phyloP scores from a whole-genome alignment of 2,113 vertebrate species.

The Hiodon alosoides region DNA sequence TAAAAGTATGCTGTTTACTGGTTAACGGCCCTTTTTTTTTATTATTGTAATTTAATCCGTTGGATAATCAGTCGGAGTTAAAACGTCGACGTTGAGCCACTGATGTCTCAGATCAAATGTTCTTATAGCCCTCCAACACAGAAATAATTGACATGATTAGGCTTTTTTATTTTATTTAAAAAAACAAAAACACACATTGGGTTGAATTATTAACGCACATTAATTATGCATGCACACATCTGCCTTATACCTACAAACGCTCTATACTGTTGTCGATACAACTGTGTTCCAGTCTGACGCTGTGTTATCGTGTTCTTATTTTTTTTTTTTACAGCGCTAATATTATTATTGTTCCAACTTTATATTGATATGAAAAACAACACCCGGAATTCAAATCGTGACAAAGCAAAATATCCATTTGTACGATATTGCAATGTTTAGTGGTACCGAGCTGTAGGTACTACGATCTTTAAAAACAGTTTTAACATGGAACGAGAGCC shows the following conservation, averaged over 20 bases:
- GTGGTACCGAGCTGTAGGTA: no score
- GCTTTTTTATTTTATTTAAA: slow-evolving; percentile 58
- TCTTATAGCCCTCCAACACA: slow-evolving; percentile 60
- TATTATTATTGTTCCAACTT: neutral
- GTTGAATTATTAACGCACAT: slow-evolving; percentile 64
- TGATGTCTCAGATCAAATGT: slow-evolving; percentile 51
- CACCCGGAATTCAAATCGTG: no score
- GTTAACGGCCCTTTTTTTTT: slow-evolving; percentile 49
- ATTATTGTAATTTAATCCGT: slow-evolving; percentile 31
- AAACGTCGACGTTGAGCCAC: slow-evolving; percentile 37
- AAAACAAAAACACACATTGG: slow-evolving; percentile 44
- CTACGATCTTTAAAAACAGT: no score
- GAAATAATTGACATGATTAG: slow-evolving; percentile 51
- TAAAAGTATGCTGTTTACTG: slow-evolving; percentile 73
- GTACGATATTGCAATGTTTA: no score
- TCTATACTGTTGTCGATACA: slow-evolving; percentile 38
- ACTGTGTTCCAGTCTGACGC: slow-evolving; percentile 1
- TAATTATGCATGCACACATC: slow-evolving; percentile 56
- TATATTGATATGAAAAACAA: neutral
- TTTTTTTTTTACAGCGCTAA: neutral
- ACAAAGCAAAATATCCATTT: no score
- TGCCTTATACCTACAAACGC: slow-evolving; percentile 39
- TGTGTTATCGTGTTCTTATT: neutral
- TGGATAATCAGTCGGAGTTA: slow-evolving; percentile 29
- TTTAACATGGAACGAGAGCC: no score